These are phyloP conservation scores for Trachemys scripta DNA, from an alignment of 2,113 vertebrate species.

Conservation along the genomic window DNA sequence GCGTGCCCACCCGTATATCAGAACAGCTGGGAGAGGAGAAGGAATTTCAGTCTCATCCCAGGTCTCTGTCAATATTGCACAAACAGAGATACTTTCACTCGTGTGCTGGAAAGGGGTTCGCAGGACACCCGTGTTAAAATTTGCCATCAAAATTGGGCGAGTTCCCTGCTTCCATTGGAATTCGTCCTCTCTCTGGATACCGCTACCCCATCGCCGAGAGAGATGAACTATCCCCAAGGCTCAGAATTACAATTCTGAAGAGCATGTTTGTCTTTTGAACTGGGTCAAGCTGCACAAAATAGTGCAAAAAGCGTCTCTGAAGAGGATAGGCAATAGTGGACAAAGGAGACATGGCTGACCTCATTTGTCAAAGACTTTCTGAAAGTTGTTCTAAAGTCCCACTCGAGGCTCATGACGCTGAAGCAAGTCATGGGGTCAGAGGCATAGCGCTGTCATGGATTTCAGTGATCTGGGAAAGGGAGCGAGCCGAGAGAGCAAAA, in stretches of 20 bases:
- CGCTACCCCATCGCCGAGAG: background rate
- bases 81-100: slow-evolving; percentile 11
- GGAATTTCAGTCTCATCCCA: background rate
- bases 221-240: background rate
- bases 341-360: background rate
- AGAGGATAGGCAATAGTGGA: background rate
- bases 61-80: background rate
- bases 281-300: background rate
- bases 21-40: fast-evolving
- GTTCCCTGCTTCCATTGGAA: background rate
- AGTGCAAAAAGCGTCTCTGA: background rate
- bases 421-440: no score
- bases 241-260: no score
- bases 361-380: background rate
- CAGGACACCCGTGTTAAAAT: background rate
- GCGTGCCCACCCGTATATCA: background rate
- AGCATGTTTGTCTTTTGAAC: background rate
- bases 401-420: background rate
- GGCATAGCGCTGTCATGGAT: background rate
- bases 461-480: background rate
- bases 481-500: background rate
- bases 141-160: background rate
- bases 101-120: fast-evolving
- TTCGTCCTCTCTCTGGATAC: background rate
- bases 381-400: background rate